Percentiles rank a stretch among this genome's conserved stretches.
Evolutionary conservation across 2,888 invertebrate species (phyloP).

Genomic region (Griposia aprilina): DNA sequence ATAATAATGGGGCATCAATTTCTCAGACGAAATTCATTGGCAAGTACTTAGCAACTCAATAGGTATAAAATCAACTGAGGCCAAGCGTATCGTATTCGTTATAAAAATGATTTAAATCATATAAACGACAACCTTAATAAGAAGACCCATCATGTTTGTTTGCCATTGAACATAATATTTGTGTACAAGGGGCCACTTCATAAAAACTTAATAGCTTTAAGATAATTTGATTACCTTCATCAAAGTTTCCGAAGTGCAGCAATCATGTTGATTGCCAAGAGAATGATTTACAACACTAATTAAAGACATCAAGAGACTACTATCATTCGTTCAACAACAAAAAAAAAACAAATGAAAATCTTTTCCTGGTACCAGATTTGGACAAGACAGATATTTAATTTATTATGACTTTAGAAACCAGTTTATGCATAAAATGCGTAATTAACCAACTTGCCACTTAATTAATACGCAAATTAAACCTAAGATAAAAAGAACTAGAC

Average conservation of each 20-base stretch:
- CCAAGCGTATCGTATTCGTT: background rate
- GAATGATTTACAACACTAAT: conserved; percentile 9
- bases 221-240: conserved; percentile 30
- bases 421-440: background rate
- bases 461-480: conserved; percentile 3
- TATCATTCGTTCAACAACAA: background rate
- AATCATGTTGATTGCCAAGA: conserved; percentile 18
- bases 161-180: conserved; percentile 1
- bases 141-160: conserved; percentile 7
- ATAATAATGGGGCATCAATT: background rate
- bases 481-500: conserved; percentile 3
- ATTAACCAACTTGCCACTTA: background rate
- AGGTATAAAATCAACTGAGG: background rate
- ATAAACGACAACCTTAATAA: background rate
- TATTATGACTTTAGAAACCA: background rate
- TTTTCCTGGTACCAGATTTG: conserved; percentile 14
- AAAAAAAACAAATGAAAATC: background rate
- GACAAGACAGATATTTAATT: background rate
- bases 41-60: background rate
- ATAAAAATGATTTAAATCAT: background rate
- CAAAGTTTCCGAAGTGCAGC: background rate
- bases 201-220: conserved; percentile 26
- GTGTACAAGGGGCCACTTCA: conserved; percentile 27
- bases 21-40: background rate
- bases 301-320: conserved; percentile 6